A percentile compares a stretch with the other conserved stretches of the same genome.
These are phyloP conservation scores for Neopipo cinnamomea DNA, from an alignment of 2,113 vertebrate genomes.

Conservation along the genomic window DNA sequence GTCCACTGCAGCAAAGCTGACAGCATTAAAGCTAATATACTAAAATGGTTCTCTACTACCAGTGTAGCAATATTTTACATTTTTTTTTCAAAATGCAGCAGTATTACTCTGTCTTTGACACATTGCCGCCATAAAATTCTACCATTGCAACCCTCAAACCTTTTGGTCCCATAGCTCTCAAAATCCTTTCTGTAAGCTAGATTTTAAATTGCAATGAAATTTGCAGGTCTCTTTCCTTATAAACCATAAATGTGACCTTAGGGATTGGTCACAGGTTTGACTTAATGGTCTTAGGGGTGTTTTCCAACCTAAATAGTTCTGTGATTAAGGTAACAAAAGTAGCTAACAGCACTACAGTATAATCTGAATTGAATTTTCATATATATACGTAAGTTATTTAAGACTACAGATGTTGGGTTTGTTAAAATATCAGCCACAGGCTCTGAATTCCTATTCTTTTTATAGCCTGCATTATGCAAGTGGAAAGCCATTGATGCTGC, in stretches of 20 bases:
- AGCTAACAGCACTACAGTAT: background rate
- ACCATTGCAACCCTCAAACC: background rate
- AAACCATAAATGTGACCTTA: background rate
- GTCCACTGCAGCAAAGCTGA: background rate
- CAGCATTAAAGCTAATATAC: background rate
- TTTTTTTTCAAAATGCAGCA: background rate
- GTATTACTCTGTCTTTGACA: background rate
- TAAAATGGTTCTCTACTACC: background rate
- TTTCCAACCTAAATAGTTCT: background rate
- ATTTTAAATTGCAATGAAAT: background rate
- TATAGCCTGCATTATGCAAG: background rate
- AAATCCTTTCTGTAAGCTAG: background rate
- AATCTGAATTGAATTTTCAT: background rate
- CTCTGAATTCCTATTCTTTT: background rate
- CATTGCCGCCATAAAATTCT: background rate
- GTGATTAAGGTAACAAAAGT: background rate
- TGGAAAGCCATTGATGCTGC: background rate
- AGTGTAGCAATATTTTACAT: background rate
- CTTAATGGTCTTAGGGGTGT: background rate
- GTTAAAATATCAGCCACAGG: background rate
- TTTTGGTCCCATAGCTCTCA: background rate
- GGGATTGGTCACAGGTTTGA: background rate
- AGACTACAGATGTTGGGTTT: background rate
- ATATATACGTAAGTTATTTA: background rate
- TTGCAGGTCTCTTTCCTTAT: background rate